Conservation (phyloP, 2,888 invertebrate species). For the Drosophila neotestacea region DNA sequence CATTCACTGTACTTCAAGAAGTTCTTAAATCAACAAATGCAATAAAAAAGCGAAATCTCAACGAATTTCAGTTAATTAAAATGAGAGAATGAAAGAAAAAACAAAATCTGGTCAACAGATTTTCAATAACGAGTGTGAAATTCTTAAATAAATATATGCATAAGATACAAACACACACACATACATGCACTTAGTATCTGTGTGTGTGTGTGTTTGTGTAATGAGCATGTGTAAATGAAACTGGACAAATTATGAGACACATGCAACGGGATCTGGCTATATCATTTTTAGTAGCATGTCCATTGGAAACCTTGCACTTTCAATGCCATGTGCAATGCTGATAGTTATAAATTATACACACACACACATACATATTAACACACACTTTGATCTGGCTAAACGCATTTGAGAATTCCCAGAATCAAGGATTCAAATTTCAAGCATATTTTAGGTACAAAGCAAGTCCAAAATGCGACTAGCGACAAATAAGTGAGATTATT, state of each 20-base stretch:
- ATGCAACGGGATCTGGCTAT: conserved; percentile 46
- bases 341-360: conserved; percentile 72
- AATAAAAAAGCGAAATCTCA: conserved; percentile 37
- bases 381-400: conserved; percentile 62
- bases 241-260: conserved; percentile 62
- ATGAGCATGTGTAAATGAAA: conserved; percentile 60
- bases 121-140: conserved; percentile 74
- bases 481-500: conserved; percentile 80
- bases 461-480: conserved; percentile 39
- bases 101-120: conserved; percentile 78
- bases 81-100: conserved; percentile 36
- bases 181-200: conserved; percentile 7
- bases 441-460: conserved; percentile 51
- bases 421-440: conserved; percentile 79
- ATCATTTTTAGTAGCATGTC: conserved; percentile 57
- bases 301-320: conserved; percentile 54
- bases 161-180: conserved; percentile 33
- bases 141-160: conserved; percentile 72
- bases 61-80: conserved; percentile 65
- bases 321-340: conserved; percentile 57
- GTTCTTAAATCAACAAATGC: conserved; percentile 52
- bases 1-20: conserved; percentile 33
- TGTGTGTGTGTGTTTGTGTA: background rate
- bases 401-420: conserved; percentile 63
- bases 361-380: conserved; percentile 33